phyloP scores from a whole-genome alignment of 2,113 vertebrate genomes.

The Hemicordylus capensis region DNA sequence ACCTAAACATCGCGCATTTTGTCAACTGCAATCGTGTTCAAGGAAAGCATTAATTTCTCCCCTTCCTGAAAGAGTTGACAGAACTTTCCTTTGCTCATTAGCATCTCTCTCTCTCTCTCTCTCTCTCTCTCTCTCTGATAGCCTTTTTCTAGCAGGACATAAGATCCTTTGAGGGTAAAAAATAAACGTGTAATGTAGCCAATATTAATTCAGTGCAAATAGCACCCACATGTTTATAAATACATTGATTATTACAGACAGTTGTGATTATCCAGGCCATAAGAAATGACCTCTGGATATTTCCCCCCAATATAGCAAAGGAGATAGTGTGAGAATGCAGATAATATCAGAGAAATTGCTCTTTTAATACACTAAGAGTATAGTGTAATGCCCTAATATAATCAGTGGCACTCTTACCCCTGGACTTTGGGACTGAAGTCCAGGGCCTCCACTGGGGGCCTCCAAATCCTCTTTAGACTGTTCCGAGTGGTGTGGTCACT shows the following conservation, averaged over 20 bases:
- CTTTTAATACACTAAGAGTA: not conserved
- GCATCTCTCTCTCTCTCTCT: constrained; percentile 51
- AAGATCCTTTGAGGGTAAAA: constrained; percentile 63
- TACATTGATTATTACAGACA: not conserved
- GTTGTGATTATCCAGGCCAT: not conserved
- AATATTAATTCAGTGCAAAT: constrained; percentile 34
- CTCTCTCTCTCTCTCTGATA: constrained; percentile 54
- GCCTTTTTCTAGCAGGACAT: constrained; percentile 59
- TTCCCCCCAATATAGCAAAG: not conserved
- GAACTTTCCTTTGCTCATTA: constrained; percentile 70
- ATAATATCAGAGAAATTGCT: not conserved
- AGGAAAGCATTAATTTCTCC: constrained; percentile 78
- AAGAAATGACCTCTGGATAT: not conserved
- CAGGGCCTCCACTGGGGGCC: too few relatives aligned
- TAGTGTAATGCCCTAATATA: too few relatives aligned
- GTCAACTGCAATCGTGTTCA: constrained; percentile 81
- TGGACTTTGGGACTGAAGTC: too few relatives aligned
- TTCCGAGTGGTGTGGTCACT: too few relatives aligned
- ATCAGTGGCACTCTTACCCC: too few relatives aligned
- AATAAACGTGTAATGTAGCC: constrained; percentile 51
- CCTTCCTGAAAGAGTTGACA: constrained; percentile 67
- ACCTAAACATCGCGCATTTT: constrained; percentile 85
- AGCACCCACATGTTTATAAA: constrained; percentile 15
- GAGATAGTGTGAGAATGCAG: not conserved
- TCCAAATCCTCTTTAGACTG: too few relatives aligned